phyloP scores from a whole-genome alignment of 2,888 invertebrate species.

The Plebejus anna region DNA sequence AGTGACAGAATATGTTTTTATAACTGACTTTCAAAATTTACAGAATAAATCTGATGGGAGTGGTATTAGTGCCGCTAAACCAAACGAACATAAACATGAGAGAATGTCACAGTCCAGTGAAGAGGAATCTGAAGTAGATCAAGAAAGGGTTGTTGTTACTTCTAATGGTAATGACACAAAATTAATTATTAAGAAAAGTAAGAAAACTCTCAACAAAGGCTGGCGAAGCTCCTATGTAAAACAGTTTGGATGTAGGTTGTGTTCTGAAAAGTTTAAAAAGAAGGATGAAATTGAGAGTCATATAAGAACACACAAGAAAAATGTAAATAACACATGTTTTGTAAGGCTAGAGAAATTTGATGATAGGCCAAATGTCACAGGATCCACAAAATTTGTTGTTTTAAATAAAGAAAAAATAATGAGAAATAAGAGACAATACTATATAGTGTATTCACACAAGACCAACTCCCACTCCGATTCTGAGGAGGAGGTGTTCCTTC shows the following conservation, averaged over 20 bases:
- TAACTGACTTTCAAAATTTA: not conserved
- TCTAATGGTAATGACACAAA: not conserved
- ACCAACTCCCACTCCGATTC: slow-evolving; percentile 33
- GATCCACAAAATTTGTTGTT: slow-evolving; percentile 48
- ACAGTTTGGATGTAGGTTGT: slow-evolving; percentile 48
- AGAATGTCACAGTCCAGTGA: not conserved
- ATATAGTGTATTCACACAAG: slow-evolving; percentile 47
- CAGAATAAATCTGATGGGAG: not conserved
- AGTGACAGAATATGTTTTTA: not conserved
- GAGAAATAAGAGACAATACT: slow-evolving; percentile 43
- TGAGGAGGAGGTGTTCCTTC: slow-evolving; percentile 40
- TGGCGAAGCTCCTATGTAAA: slow-evolving; percentile 41
- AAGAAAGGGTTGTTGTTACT: not conserved
- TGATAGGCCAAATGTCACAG: slow-evolving; percentile 52
- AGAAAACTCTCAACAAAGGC: slow-evolving; percentile 30
- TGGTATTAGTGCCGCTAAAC: not conserved
- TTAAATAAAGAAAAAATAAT: slow-evolving; percentile 49
- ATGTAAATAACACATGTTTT: slow-evolving; percentile 47
- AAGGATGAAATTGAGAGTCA: slow-evolving; percentile 41
- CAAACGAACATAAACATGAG: not conserved
- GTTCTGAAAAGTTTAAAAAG: slow-evolving; percentile 40
- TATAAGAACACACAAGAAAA: slow-evolving; percentile 40
- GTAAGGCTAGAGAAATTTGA: slow-evolving; percentile 54
- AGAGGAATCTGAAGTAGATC: not conserved
- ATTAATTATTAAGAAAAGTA: slow-evolving; percentile 17